These are phyloP conservation scores for Australoheros scitulus DNA, from an alignment of 2,113 vertebrate species.

Conservation along the genomic window DNA sequence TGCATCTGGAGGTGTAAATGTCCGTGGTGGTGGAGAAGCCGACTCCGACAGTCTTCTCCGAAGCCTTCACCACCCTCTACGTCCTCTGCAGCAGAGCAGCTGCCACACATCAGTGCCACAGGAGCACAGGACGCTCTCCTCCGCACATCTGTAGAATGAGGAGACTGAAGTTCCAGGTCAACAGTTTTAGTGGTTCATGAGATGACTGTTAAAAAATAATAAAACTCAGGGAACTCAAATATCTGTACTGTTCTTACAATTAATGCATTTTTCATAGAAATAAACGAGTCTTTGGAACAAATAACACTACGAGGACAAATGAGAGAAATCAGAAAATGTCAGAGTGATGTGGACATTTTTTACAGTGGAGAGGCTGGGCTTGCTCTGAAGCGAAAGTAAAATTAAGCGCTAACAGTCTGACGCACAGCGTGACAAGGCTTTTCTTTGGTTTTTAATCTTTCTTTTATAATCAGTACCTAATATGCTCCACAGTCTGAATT, in stretches of 20 bases:
- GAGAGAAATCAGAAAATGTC: not conserved
- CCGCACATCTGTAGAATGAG: too few species aligned
- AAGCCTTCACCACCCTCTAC: too few species aligned
- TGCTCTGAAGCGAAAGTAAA: slow-evolving; percentile 57
- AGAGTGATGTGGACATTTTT: not conserved
- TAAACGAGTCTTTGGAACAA: not conserved
- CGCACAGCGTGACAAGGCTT: not conserved
- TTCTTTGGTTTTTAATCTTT: not conserved
- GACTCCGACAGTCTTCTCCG: too few species aligned
- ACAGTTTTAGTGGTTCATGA: not conserved
- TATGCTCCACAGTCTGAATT: slow-evolving; percentile 64
- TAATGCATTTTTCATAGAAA: not conserved
- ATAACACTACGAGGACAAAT: not conserved
- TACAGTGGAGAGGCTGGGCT: slow-evolving; percentile 36
- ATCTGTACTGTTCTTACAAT: not conserved
- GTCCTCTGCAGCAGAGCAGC: too few species aligned
- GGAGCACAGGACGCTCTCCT: too few species aligned
- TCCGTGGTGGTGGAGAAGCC: too few species aligned
- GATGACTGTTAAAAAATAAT: not conserved
- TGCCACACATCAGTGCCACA: too few species aligned
- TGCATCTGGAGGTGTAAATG: too few species aligned
- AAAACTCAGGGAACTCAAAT: too few species aligned
- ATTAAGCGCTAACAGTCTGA: not conserved
- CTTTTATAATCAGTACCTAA: not conserved
- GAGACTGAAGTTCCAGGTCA: too few species aligned